A percentile compares a stretch with the other conserved stretches of the same genome.
Conservation (phyloP, 1,140 invertebrate genomes). For the Drosophila pseudoananassae region DNA sequence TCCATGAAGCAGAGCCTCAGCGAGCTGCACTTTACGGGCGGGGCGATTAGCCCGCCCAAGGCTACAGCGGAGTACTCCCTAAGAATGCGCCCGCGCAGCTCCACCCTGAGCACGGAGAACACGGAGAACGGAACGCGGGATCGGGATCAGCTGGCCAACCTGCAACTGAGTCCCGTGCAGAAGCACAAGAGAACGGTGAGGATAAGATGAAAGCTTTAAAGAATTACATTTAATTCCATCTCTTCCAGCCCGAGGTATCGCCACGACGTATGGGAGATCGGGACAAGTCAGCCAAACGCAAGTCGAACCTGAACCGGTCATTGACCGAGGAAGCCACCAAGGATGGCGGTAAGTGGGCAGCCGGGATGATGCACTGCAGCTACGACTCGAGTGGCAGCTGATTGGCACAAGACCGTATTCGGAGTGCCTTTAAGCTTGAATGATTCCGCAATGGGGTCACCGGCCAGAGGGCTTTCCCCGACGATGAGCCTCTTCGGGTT, state of each 20-base stretch:
- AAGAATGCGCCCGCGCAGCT: conserved; percentile 67
- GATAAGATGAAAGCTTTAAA: too few relatives aligned
- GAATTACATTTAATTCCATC: not conserved
- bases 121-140: conserved; percentile 44
- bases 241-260: conserved; percentile 61
- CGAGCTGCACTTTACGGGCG: conserved; percentile 71
- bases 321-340: conserved; percentile 86
- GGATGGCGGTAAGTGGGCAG: conserved; percentile 79
- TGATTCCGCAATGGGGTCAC: conserved; percentile 21
- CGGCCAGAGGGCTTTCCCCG: not conserved
- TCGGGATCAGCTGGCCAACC: conserved; percentile 57
- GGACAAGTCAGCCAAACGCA: conserved; percentile 88
- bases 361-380: conserved; percentile 30
- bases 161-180: conserved; percentile 74
- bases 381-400: conserved; percentile 1
- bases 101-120: conserved; percentile 60
- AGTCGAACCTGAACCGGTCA: conserved; percentile 88
- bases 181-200: conserved; percentile 74
- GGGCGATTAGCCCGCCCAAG: conserved; percentile 43
- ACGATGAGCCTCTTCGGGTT: not conserved
- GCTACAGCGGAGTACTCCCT: conserved; percentile 50
- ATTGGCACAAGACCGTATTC: conserved; percentile 25
- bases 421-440: conserved; percentile 56
- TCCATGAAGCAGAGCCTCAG: conserved; percentile 78
- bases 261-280: conserved; percentile 83